These are phyloP conservation scores for Nomada flava DNA, from an alignment of 2,888 invertebrate genomes.

Conservation along the genomic window DNA sequence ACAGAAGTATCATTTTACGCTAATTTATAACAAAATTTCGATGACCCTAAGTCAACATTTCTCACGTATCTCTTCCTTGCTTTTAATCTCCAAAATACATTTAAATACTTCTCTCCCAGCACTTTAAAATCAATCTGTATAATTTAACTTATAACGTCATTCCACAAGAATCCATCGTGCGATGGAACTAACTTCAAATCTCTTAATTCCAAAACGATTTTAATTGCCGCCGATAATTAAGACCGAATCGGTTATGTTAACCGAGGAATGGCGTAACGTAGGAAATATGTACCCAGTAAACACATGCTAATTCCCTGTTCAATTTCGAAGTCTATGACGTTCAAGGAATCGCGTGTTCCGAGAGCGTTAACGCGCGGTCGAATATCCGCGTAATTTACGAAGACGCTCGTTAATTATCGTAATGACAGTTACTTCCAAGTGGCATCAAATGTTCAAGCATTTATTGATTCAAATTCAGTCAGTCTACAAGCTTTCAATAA, in stretches of 20 bases:
- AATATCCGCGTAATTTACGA: not conserved
- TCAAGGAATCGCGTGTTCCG: not conserved
- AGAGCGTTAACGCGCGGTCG: not conserved
- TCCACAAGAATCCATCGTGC: not conserved
- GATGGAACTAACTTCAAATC: not conserved
- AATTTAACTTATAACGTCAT: not conserved
- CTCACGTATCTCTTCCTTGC: not conserved
- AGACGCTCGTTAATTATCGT: not conserved
- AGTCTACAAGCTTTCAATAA: conserved; percentile 5
- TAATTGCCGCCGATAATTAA: not conserved
- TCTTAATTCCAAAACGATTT: not conserved
- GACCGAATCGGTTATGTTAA: not conserved
- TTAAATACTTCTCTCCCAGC: not conserved
- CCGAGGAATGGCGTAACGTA: not conserved
- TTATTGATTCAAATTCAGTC: conserved; percentile 27
- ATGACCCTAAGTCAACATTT: not conserved
- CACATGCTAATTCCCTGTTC: not conserved
- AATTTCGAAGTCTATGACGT: not conserved
- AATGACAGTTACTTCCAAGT: conserved; percentile 22
- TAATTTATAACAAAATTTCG: not conserved
- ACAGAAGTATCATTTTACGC: not conserved
- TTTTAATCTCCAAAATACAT: not conserved
- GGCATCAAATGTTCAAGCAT: conserved; percentile 10
- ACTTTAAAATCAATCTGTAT: not conserved
- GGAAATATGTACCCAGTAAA: not conserved